Conservation (phyloP, 2,888 invertebrate genomes). For the Acanthacorydalis orientalis region DNA sequence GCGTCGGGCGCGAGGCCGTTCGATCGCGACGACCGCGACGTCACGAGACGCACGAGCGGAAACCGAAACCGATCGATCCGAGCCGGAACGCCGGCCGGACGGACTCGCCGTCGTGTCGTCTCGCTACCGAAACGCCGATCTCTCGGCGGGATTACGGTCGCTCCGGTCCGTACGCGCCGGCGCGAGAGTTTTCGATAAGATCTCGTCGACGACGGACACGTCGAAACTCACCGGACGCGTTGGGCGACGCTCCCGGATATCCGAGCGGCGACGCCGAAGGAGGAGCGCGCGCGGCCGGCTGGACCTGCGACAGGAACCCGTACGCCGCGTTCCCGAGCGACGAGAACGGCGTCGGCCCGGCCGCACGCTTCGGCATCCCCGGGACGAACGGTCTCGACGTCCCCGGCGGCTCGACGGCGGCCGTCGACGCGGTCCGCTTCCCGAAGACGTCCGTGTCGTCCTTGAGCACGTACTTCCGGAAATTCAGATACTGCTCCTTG, state of each 20-base stretch:
- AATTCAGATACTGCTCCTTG: constrained; percentile 70
- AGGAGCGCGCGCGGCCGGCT: constrained; percentile 19
- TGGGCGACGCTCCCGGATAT: constrained; percentile 23
- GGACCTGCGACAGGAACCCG: constrained; percentile 21
- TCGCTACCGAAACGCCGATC: too few relatives aligned
- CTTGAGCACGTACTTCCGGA: constrained; percentile 58
- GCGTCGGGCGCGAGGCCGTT: too few relatives aligned
- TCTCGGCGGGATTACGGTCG: too few relatives aligned
- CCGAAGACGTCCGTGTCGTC: constrained; percentile 67
- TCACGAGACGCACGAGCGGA: too few relatives aligned
- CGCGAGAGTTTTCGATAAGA: too few relatives aligned
- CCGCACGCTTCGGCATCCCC: constrained; percentile 27
- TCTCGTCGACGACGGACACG: too few relatives aligned
- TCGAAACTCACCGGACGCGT: constrained; percentile 22
- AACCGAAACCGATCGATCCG: too few relatives aligned
- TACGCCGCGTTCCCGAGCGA: constrained; percentile 15
- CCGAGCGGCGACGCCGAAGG: constrained; percentile 23
- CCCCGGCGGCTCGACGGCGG: not conserved
- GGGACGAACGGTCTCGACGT: not conserved
- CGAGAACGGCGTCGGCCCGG: constrained; percentile 46
- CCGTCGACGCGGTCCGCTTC: constrained; percentile 14
- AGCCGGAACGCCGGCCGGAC: too few relatives aligned
- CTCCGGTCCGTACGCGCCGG: too few relatives aligned
- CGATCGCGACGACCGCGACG: too few relatives aligned
- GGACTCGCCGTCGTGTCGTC: too few relatives aligned